Evolutionary conservation across 2,797 vertebrate species (phyloP), one percentile per base, ranked within the genome.

Genomic region (Melanotaenia boesemani): DNA sequence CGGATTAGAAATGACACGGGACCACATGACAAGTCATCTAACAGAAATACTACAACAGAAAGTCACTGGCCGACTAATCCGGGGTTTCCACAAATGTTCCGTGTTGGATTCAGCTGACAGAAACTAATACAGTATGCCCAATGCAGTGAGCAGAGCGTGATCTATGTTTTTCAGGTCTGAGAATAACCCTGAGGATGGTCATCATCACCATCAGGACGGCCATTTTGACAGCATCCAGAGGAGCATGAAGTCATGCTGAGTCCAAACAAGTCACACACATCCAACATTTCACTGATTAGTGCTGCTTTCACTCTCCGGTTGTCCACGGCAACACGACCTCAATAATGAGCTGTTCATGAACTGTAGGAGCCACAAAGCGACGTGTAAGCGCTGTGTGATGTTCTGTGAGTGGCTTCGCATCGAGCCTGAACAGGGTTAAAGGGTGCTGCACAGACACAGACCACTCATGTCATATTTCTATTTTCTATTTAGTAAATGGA

Each of bases 11-110:
- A 54, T 6, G 67, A 74, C 81, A 78, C 58, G 1, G 55, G 58
- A 9, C 37, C 85, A 78, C 76, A 80, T 82, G 26, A 86, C 52
- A 1, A 58, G 48, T 74, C 67, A 54, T 56, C 65, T 22, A 55
- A 15, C 55, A 70, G 24, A 75, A 81, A 67, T 52, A 55, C 63
- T 15, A 18, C 64, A 71, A 44, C 41, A 55, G 15, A 74, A 60
- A 85, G 74, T 39, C 74, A 24, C 34, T 48, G 44, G 46, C 22
- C 6, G 39, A 64, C 60, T 50, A 66, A 77, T 70, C 52, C 9
- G 10, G 74, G 73, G 30, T 71, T 80, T 26, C 48, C 70, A 71
- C 69, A 66, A 63, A 70, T 66, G 56, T 48, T 82, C 64, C 60
- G 58, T 50, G 20, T 67, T 30, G 65, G 71, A 66, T 8, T 76